Evolutionary conservation across 2,888 invertebrate species (phyloP), one percentile per base, ranked within the genome.

Genomic region (Bugulina stolonifera): DNA sequence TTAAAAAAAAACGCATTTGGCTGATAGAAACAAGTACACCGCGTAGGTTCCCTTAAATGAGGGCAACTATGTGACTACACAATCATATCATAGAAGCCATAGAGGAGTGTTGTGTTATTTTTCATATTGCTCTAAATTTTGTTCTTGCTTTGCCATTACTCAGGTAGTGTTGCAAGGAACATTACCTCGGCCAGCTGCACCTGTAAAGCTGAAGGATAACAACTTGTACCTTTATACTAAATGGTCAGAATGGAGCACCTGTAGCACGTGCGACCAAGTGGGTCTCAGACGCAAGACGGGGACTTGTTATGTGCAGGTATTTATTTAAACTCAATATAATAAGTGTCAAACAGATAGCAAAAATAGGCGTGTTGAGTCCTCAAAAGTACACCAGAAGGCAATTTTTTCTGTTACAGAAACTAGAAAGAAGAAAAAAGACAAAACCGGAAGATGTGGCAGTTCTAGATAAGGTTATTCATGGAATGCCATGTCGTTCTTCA

Each of bases 231-330:
- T 88, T 69, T 87, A 86, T 76, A 89, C 87, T 0, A 81, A 83
- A 5, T 91, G 90, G 90, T 84, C 87, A 0, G 79, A 82, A 0
- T 91, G 91, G 91, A 88, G 89, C 5, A 82, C 86, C 35, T 91
- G 91, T 80, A 89, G 89, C 73, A 82, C 81, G 10, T 91, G 91
- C 77, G 87, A 85, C 54, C 80, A 79, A 71, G 86, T 88, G 32
- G 91, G 91, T 2, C 86, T 87, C 76, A 83, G 86, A 74, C 82
- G 87, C 35, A 86, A 88, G 74, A 85, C 88, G 69, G 91, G 91
- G 18, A 86, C 88, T 69, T 91, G 91, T 77, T 87, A 86, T 73
- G 83, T 88, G 0, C 75, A 76, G 75, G 76, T 78, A 25, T 18
- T 55, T 18, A 55, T 55, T 55, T n/a, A n/a, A n/a, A n/a, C n/a